Percentiles rank a stretch among this genome's conserved stretches.
These are phyloP conservation scores for Kryptolebias ocellatus DNA, from an alignment of 2,797 vertebrate species.

Conservation along the genomic window DNA sequence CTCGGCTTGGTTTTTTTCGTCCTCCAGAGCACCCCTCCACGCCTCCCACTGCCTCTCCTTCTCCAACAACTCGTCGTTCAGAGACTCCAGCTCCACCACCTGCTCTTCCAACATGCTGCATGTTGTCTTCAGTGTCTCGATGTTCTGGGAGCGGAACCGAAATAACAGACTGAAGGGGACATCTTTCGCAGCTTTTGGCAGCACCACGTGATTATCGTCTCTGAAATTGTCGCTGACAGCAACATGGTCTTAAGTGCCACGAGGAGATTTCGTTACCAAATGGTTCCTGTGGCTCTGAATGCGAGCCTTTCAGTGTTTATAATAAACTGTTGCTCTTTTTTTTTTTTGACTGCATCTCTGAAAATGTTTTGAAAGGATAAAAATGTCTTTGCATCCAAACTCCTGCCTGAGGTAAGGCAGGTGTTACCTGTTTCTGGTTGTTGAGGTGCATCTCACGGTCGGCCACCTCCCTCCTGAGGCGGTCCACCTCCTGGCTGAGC, in stretches of 20 bases:
- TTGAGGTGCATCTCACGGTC: slow-evolving; percentile 98
- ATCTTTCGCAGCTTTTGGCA: slow-evolving; percentile 19
- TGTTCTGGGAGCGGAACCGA: slow-evolving; percentile 85
- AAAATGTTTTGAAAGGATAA: neutral
- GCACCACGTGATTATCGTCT: slow-evolving; percentile 5
- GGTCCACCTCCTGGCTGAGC: slow-evolving; percentile 93
- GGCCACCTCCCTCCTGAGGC: slow-evolving; percentile 94
- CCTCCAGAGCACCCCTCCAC: slow-evolving; percentile 91
- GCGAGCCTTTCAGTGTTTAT: neutral
- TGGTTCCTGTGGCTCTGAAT: neutral
- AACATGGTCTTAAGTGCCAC: neutral
- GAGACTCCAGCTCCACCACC: slow-evolving; percentile 94
- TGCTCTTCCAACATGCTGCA: slow-evolving; percentile 99
- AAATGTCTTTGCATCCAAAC: neutral
- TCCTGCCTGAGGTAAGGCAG: neutral
- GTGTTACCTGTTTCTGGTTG: slow-evolving; percentile 95
- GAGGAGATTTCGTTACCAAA: neutral
- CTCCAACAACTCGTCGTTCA: slow-evolving; percentile 94
- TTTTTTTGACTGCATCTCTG: no score
- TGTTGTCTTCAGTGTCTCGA: slow-evolving; percentile 97
- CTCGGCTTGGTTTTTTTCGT: slow-evolving; percentile 95
- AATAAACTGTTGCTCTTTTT: neutral
- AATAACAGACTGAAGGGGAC: slow-evolving; percentile 28
- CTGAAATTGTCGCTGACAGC: slow-evolving; percentile 16
- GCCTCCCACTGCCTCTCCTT: slow-evolving; percentile 97